Conservation (phyloP, 2,888 invertebrate species). For the Lasioglossum zephyrum region DNA sequence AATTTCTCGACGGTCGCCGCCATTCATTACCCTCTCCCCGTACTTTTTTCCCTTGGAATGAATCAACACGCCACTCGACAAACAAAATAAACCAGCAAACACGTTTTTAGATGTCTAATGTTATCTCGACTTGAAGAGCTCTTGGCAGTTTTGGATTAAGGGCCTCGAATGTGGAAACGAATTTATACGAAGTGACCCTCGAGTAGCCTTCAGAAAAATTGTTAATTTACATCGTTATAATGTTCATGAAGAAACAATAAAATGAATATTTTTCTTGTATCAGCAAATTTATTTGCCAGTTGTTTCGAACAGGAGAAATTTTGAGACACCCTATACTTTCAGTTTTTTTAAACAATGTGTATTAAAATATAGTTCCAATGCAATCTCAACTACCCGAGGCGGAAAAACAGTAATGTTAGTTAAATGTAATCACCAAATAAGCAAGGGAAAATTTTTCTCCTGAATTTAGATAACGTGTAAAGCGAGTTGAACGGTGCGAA, state of each 20-base stretch:
- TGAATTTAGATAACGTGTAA: not conserved
- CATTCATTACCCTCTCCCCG: conserved; percentile 16
- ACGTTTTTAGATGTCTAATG: not conserved
- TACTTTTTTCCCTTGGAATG: not conserved
- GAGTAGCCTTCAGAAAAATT: not conserved
- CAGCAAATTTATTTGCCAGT: too few species aligned
- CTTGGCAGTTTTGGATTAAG: not conserved
- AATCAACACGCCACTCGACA: conserved; percentile 8
- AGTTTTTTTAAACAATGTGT: too few species aligned
- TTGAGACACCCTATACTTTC: not conserved
- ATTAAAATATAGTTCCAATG: too few species aligned
- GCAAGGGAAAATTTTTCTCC: not conserved
- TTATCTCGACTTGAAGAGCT: not conserved
- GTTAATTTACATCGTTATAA: not conserved
- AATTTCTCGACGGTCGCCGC: conserved; percentile 17
- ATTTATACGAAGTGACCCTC: not conserved
- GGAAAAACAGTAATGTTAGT: not conserved
- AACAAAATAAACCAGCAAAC: not conserved
- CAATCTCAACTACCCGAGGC: not conserved
- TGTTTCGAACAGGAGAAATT: not conserved
- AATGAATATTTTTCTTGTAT: not conserved
- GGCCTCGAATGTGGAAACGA: not conserved
- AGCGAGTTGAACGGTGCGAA: not conserved
- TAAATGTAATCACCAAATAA: not conserved
- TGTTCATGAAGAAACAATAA: not conserved